phyloP scores from a whole-genome alignment of 23 tunicate species.

The Ciona savignyi region DNA sequence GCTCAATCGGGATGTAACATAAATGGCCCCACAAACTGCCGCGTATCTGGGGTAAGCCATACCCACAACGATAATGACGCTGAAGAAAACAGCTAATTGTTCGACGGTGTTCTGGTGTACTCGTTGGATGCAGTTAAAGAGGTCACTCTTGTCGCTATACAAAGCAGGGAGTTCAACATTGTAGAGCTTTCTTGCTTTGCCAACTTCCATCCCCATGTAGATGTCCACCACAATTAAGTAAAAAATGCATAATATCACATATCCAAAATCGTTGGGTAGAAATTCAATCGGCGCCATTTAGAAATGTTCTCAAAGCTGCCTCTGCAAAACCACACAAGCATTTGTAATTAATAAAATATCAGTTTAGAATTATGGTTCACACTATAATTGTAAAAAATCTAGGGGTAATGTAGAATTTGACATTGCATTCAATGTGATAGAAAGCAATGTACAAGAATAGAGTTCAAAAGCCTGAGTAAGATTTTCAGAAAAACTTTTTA shows the following conservation, averaged over 20 bases:
- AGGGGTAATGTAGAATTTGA: no score
- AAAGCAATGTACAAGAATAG: no score
- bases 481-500: no score
- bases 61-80: slow-evolving; percentile 32
- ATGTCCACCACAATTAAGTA: slow-evolving; percentile 61
- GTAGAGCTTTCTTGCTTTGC: slow-evolving; percentile 68
- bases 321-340: no score
- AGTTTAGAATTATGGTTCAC: no score
- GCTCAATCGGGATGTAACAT: slow-evolving; percentile 70
- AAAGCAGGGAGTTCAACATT: slow-evolving; percentile 73
- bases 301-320: background rate
- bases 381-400: no score
- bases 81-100: slow-evolving; percentile 36
- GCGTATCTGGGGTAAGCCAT: slow-evolving; percentile 46
- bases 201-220: slow-evolving; percentile 65
- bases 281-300: slow-evolving; percentile 48
- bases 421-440: no score
- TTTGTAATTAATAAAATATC: no score
- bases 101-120: slow-evolving; percentile 97
- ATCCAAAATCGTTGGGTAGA: slow-evolving; percentile 55
- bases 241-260: slow-evolving; percentile 49
- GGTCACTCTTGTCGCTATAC: slow-evolving; percentile 55
- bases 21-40: slow-evolving; percentile 72
- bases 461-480: no score
- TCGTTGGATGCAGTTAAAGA: slow-evolving; percentile 86